Base-by-base conservation (phyloP, 1,140 invertebrate species). In the Choristoneura fumiferana region DNA sequence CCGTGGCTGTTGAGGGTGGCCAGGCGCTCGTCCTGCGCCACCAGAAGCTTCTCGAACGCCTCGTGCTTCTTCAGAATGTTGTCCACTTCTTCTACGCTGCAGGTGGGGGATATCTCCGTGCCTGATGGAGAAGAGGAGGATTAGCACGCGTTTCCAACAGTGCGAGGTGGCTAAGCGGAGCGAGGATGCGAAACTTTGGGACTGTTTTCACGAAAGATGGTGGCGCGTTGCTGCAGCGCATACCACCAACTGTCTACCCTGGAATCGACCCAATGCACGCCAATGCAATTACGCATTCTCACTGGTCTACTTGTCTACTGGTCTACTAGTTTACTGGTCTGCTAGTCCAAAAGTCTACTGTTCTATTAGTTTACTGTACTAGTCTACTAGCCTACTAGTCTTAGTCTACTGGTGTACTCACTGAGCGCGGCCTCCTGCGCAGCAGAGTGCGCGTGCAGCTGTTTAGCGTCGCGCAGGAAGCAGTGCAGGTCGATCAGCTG, bases 401-500 rank as follows among this genome's bases (percentile, higher is more conserved):
- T 29, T 29, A 29, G 22, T 29, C 22, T 29, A 29, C 6, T 29
- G 22, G 22, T 29, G 2, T 54, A 77, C 73, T 77, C 60, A 89
- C 90, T 72, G 4, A 94, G 76, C 0, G 94, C 92, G 0, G 95
- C 96, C 90, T 98, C 97, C 85, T 99, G 98, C 5, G 95, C 92
- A 18, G 93, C 94, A 59, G 96, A 97, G 1, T 97, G 91, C 65
- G 96, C 95, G 71, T 99, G 95, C 15, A 99, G 92, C 83, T 98
- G 96, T 78, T 98, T 97, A 9, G 96, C 96, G 90, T 99, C 98
- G 29, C 98, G 91, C 40, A 98, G 88, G 92, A 99, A 99, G 77
- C 97, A 96, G 78, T 99, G 97, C 55, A 98, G 90, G 81, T 99
- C 97, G 62, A 98, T 97, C 40, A 98, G 91, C 82, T 99, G 98